Percentiles rank a stretch among this genome's conserved stretches.
These are phyloP conservation scores for Octopus sinensis DNA, from an alignment of 1,140 invertebrate genomes.

Conservation along the genomic window DNA sequence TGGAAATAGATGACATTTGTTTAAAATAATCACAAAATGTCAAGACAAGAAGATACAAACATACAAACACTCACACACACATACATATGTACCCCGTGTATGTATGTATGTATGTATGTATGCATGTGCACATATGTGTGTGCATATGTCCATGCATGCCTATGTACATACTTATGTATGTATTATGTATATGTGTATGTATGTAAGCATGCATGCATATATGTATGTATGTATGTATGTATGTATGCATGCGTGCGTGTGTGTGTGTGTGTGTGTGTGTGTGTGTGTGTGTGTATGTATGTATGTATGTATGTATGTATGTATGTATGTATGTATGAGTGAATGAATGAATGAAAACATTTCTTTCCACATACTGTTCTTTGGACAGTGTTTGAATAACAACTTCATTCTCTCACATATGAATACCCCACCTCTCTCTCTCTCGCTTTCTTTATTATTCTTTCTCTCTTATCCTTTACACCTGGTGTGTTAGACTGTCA, in stretches of 20 bases:
- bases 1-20: no score
- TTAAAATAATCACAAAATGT: no score
- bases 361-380: no score
- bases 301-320: constrained; percentile 16
- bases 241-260: not conserved
- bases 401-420: no score
- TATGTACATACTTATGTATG: not conserved
- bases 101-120: not conserved
- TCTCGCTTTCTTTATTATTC: no score
- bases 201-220: not conserved
- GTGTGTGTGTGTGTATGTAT: constrained; percentile 15
- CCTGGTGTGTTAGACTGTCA: no score
- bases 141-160: not conserved
- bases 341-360: no score
- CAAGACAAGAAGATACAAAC: not conserved
- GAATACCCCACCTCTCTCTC: no score
- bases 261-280: constrained; percentile 10
- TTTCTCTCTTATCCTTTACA: no score
- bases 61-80: not conserved
- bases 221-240: constrained; percentile 2
- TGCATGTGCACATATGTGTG: not conserved
- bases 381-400: no score
- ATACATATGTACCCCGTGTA: not conserved
- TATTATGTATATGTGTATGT: constrained; percentile 11
- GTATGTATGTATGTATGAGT: not conserved